Base-by-base conservation (phyloP, 2,113 vertebrate genomes). In the Chionodraco myersi region DNA sequence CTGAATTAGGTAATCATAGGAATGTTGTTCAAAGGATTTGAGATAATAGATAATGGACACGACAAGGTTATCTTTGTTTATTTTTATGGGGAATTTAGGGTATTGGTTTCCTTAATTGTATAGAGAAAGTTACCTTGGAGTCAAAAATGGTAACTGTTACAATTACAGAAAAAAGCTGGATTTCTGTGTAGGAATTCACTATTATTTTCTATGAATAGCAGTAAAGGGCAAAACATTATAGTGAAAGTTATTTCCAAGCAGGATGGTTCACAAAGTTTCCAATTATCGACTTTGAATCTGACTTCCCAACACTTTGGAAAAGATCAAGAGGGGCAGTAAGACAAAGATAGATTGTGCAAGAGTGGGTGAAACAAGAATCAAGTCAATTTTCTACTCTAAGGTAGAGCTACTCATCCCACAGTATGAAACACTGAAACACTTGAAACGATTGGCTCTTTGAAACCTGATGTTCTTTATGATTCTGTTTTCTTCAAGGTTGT, bases 1-100 rank as follows among this genome's bases (percentile, higher is more conserved):
- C 26, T 30, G 49, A 79, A 81, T 83, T 85, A 21, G 44, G 34
- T 77, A 76, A 76, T 71, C 21, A 59, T 48, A 45, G 10, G 68
- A 52, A 51, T 62, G 23, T 48, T 47, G 16, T 58, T 72, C 14
- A 80, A 61, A 74, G 12, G 52, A 80, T 73, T 14, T 47, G 18
- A 74, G 18, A 65, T 30, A 51, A 53, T 1, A 56, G 6, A 62
- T 56, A 79, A 71, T 62, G 52, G 21, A 57, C 76, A 79, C 7
- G 8, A 65, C 10, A 59, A 77, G 26, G 26, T 10, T n/a, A n/a
- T 23, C 2, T 4, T 36, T 16, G 36, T 77, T 65, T 54, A 51
- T 48, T 56, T 74, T 47, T 74, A 6, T 52, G 26, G n/a, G 10
- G 11, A 54, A 52, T 63, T 52, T 45, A 8, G 47, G 48, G 49